Percentiles rank a stretch among this genome's conserved stretches.
phyloP scores from a whole-genome alignment of 2,113 vertebrate genomes.

The Chlorodrepanis virens region DNA sequence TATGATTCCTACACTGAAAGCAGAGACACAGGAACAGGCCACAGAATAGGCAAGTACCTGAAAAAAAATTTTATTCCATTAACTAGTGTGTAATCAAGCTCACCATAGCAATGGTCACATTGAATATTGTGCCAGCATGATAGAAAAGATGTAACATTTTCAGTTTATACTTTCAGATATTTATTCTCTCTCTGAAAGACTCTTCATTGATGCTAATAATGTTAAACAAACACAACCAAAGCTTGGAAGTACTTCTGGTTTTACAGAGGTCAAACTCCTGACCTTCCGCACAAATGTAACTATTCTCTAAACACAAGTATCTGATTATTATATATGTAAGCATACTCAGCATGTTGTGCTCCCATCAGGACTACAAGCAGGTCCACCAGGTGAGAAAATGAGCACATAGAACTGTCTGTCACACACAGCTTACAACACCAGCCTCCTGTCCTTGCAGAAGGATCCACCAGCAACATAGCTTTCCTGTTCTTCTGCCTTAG shows the following conservation, averaged over 20 bases:
- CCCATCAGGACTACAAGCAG: neutral
- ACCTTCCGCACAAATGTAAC: neutral
- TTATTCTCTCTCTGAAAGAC: neutral
- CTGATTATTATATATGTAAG: neutral
- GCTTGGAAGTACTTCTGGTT: neutral
- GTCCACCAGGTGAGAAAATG: neutral
- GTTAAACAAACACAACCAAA: neutral
- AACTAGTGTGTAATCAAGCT: neutral
- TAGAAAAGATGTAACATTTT: neutral
- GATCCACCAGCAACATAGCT: neutral
- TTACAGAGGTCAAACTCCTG: neutral
- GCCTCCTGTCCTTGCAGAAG: neutral
- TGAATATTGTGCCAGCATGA: neutral
- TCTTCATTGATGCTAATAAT: neutral
- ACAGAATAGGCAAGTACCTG: slow-evolving; percentile 90
- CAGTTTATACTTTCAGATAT: neutral
- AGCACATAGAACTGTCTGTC: neutral
- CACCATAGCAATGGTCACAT: neutral
- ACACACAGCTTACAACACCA: neutral
- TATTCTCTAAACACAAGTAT: neutral
- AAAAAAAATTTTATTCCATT: neutral
- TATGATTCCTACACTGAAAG: slow-evolving; percentile 83
- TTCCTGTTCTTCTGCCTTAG: neutral
- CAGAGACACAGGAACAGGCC: slow-evolving; percentile 83
- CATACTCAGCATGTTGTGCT: neutral